Evolutionary conservation across 2,113 vertebrate species (phyloP).

Genomic region (Petroica traversi): DNA sequence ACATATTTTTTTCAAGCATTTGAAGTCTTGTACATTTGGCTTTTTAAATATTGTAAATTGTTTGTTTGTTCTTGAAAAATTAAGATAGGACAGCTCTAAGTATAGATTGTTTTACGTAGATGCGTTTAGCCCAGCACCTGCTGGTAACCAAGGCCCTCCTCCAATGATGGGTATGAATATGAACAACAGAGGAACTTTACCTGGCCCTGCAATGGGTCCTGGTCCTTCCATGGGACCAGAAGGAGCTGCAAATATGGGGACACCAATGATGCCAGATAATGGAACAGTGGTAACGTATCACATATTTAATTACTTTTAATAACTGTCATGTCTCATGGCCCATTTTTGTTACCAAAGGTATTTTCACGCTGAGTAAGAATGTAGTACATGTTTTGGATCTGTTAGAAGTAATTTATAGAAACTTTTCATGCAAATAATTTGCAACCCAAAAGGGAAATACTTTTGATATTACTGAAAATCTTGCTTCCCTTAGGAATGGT

Average conservation of each 20-base stretch:
- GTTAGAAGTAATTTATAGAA: not conserved
- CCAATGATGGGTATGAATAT: conserved; percentile 96
- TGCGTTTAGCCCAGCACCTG: conserved; percentile 93
- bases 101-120: conserved; percentile 94
- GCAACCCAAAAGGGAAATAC: not conserved
- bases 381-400: not conserved
- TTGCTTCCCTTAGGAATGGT: not conserved
- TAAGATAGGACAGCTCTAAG: conserved; percentile 82
- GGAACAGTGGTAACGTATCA: conserved; percentile 96
- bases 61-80: conserved; percentile 74
- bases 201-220: conserved; percentile 85
- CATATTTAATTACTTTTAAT: conserved; percentile 72
- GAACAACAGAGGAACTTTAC: conserved; percentile 90
- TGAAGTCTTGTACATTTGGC: conserved; percentile 60
- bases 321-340: conserved; percentile 48
- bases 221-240: conserved; percentile 89
- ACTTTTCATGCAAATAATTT: not conserved
- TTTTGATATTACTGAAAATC: not conserved
- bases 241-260: conserved; percentile 89
- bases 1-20: conserved; percentile 25
- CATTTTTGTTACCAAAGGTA: conserved; percentile 71
- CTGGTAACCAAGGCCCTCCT: conserved; percentile 93
- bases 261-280: conserved; percentile 93
- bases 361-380: conserved; percentile 72
- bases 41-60: conserved; percentile 65